phyloP scores from a whole-genome alignment of 2,113 vertebrate genomes.

The Pionites leucogaster region DNA sequence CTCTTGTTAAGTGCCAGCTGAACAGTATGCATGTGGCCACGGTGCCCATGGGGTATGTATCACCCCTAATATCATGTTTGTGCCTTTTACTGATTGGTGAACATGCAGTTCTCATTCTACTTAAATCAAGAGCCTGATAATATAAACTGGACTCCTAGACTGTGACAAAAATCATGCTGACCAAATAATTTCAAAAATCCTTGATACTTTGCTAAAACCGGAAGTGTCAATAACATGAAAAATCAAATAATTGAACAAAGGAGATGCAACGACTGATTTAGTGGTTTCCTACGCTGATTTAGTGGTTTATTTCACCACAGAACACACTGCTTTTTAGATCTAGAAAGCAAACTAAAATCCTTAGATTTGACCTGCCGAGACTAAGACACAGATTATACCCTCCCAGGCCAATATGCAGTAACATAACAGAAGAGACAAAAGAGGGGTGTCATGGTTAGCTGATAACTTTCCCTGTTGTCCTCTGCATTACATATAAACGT shows the following conservation, averaged over 20 bases:
- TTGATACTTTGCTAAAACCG: background rate
- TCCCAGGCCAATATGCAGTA: background rate
- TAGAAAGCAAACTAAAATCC: background rate
- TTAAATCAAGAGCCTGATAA: too few relatives aligned
- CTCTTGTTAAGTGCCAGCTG: background rate
- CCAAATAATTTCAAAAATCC: background rate
- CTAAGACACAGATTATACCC: background rate
- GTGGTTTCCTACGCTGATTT: too few relatives aligned
- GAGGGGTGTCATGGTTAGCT: background rate
- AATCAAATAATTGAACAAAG: background rate
- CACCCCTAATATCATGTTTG: background rate
- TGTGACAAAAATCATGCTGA: background rate
- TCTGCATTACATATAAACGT: background rate
- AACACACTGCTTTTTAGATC: background rate
- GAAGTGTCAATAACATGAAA: background rate
- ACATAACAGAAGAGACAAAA: background rate
- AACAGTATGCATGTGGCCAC: accelerated
- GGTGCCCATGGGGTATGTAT: background rate
- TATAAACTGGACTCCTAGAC: background rate
- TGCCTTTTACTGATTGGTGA: background rate
- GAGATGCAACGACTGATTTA: background rate
- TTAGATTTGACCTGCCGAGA: background rate
- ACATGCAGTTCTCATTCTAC: background rate
- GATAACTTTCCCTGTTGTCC: background rate
- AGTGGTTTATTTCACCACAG: background rate